Evolutionary conservation across 1,140 invertebrate species (phyloP), one percentile per base, ranked within the genome.

Genomic region (Himalopsyche phryganea): DNA sequence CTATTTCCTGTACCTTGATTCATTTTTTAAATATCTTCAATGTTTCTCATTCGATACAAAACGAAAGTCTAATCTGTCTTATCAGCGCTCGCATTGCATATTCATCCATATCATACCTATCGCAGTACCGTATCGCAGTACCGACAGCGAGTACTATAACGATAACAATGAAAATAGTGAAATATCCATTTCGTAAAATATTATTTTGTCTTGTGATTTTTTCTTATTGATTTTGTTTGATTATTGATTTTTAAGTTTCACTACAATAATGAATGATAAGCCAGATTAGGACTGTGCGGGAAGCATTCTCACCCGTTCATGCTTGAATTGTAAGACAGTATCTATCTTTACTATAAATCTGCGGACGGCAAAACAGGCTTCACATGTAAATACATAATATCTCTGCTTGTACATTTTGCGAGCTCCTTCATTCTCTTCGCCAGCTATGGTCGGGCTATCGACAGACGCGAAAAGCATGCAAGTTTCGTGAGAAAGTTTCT

Each of bases 401-500:
- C 74, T 79, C 80, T 78, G 80, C 78, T 81, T 81, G 67, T 69
- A 66, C 64, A 62, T 66, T 62, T 61, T 61, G 58, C 60, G 50
- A 61, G 59, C 61, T 54, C 59, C 63, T 65, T 61, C 56, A 64
- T 61, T 55, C 49, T 65, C 59, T 67, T 61, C 61, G 58, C 61
- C 58, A 62, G 62, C 64, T 61, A 66, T 59, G 63, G 63, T 66
- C 57, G 54, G 60, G 60, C 59, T 64, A 64, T 60, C 53, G 53
- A 57, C 49, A 58, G 52, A 59, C 57, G 61, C 76, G 76, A 78
- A 82, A 81, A 85, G 85, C 84, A 87, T 86, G 84, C 81, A 83
- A 81, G 80, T 80, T 80, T 82, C 81, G 81, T 85, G 82, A 85
- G 81, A 83, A 84, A 83, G 81, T 82, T 83, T 85, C 82, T 83